phyloP scores from a whole-genome alignment of 2,797 vertebrate genomes.

The Furcifer pardalis region DNA sequence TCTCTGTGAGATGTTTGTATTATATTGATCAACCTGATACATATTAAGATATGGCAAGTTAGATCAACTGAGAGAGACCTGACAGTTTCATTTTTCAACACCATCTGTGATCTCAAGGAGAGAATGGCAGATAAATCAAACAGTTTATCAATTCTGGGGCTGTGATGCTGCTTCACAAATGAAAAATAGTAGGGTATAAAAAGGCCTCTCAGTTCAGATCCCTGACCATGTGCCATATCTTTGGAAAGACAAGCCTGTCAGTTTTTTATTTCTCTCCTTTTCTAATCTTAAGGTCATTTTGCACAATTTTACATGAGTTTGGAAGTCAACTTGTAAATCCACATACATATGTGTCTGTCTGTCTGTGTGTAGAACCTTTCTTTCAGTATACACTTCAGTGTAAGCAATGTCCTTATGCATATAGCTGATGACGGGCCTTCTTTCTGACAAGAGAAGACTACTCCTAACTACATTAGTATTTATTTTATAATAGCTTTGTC shows the following conservation, averaged over 20 bases:
- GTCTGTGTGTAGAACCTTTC: too few species aligned
- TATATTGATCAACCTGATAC: not conserved
- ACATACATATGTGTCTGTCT: too few species aligned
- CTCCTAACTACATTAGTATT: slow-evolving; percentile 15
- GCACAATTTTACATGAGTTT: not conserved
- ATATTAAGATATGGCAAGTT: not conserved
- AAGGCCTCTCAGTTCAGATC: too few species aligned
- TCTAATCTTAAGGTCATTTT: not conserved
- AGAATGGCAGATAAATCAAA: not conserved
- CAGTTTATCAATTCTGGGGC: not conserved
- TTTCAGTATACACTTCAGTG: not conserved
- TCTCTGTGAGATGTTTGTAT: not conserved
- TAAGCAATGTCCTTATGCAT: not conserved
- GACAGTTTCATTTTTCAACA: not conserved
- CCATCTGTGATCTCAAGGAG: not conserved
- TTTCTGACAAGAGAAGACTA: slow-evolving; percentile 4
- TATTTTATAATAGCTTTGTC: not conserved
- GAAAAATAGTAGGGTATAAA: not conserved
- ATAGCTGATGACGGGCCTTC: too few species aligned
- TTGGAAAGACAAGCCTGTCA: not conserved
- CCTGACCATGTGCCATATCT: not conserved
- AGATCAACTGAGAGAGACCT: not conserved
- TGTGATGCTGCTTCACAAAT: not conserved
- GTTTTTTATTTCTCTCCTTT: not conserved
- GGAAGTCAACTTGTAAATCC: too few species aligned